These are phyloP conservation scores for Falcaria lacertinaria DNA, from an alignment of 2,888 invertebrate genomes.

Conservation along the genomic window DNA sequence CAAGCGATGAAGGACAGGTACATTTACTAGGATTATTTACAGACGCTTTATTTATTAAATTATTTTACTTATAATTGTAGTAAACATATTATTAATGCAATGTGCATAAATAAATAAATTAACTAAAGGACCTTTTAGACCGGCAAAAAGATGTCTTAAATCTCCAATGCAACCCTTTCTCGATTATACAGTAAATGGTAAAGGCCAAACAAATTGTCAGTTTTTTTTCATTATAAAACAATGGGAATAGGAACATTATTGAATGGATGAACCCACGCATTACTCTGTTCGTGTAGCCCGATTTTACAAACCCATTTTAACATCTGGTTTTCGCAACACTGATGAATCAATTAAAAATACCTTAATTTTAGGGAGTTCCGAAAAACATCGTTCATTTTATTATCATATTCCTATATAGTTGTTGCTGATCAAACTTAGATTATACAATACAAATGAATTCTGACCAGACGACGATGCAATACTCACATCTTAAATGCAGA, in stretches of 20 bases:
- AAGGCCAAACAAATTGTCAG: not conserved
- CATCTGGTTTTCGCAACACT: not conserved
- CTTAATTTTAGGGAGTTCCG: not conserved
- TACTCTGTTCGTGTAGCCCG: not conserved
- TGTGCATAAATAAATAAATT: too few species aligned
- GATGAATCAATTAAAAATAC: not conserved
- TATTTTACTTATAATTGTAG: too few species aligned
- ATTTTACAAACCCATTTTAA: not conserved
- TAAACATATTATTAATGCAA: too few species aligned
- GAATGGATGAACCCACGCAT: too few species aligned
- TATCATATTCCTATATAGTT: not conserved
- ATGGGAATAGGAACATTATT: not conserved
- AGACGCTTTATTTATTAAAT: too few species aligned
- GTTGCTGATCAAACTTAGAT: too few species aligned
- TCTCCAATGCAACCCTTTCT: not conserved
- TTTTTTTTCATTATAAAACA: not conserved
- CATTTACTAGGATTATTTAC: too few species aligned
- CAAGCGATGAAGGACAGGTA: too few species aligned
- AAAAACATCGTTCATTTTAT: not conserved
- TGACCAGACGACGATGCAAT: constrained; percentile 10
- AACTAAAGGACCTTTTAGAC: not conserved
- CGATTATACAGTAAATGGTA: not conserved
- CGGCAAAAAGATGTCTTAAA: not conserved
- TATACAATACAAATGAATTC: too few species aligned
- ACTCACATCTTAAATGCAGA: constrained; percentile 47